Conservation (phyloP, 2,888 invertebrate species). For the Furcula furcula region DNA sequence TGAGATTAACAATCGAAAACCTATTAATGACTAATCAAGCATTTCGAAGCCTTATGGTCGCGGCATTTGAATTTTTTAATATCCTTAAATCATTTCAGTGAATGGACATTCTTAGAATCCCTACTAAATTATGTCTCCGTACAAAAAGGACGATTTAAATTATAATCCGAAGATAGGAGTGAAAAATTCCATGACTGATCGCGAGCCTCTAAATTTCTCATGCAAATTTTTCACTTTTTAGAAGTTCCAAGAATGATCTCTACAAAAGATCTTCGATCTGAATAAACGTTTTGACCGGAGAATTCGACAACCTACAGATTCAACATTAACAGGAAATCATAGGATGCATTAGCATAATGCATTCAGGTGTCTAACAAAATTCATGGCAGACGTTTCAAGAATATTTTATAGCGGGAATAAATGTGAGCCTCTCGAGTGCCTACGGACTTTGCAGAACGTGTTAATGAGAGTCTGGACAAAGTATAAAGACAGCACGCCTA, state of each 20-base stretch:
- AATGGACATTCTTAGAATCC: constrained; percentile 58
- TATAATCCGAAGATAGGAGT: constrained; percentile 62
- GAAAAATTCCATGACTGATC: constrained; percentile 54
- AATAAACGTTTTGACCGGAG: constrained; percentile 43
- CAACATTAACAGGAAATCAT: constrained; percentile 64
- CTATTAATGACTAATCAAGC: constrained; percentile 67
- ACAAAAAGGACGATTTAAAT: constrained; percentile 61
- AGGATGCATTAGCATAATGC: constrained; percentile 65
- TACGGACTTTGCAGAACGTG: constrained; percentile 26
- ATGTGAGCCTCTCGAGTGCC: constrained; percentile 36
- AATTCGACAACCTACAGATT: constrained; percentile 42
- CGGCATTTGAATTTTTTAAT: constrained; percentile 54
- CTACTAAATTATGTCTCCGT: constrained; percentile 62
- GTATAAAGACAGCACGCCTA: constrained; percentile 34
- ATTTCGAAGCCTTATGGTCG: constrained; percentile 44
- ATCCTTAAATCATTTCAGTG: constrained; percentile 58
- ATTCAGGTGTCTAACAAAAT: constrained; percentile 63
- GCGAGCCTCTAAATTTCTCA: constrained; percentile 60
- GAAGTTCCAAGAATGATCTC: constrained; percentile 52
- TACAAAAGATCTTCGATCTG: constrained; percentile 46
- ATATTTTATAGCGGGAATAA: constrained; percentile 45
- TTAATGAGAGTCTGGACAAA: constrained; percentile 40
- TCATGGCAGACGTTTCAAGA: constrained; percentile 37
- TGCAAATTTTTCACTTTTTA: constrained; percentile 63
- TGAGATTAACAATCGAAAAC: constrained; percentile 58